Evolutionary conservation across 2,888 invertebrate species (phyloP), one percentile per base, ranked within the genome.

Genomic region (Synanthedon tipuliformis): DNA sequence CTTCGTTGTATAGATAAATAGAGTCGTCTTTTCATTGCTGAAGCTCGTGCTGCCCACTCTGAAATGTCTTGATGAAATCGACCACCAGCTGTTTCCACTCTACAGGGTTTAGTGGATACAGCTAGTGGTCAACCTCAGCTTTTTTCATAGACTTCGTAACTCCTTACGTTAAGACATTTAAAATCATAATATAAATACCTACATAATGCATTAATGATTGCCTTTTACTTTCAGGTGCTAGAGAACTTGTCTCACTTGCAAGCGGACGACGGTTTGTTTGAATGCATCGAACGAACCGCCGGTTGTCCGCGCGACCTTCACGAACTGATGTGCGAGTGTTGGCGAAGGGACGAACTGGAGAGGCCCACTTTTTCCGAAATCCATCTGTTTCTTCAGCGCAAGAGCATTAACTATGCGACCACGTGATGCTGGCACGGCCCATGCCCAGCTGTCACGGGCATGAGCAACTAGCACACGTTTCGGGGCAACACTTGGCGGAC

Each of bases 311-410:
- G 94, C 70, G 95, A 95, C 80, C 90, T 96, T 59, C 94, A 93
- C 86, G 94, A 95, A 68, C 86, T 95, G 62, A 94, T 95, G 93
- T 81, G 90, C 59, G 94, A 94, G 69, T 96, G 96, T 76, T 96
- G 95, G 95, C 90, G 92, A 56, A 88, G 93, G 45, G 92, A 92
- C 65, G 94, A 93, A 55, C 77, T 83, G 51, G 92, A 92, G 59
- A 85, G 96, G 41, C 96, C 96, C 4, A 88, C 91, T 58, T 96
- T 96, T 88, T 88, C 91, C 40, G 95, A 95, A 69, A 92, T 95
- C 60, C 94, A 94, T 75, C 89, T 93, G 68, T 94, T 95, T 83
- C 89, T 96, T 57, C 94, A 93, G 73, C 81, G 93, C 15, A 73
- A 71, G 57, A 61, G 67, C 51, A 63, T 77, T 51, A 63, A 57